A percentile compares a stretch with the other conserved stretches of the same genome.
These are phyloP conservation scores for Strigamia transsilvanica DNA, from an alignment of 2,888 invertebrate genomes.

Conservation along the genomic window DNA sequence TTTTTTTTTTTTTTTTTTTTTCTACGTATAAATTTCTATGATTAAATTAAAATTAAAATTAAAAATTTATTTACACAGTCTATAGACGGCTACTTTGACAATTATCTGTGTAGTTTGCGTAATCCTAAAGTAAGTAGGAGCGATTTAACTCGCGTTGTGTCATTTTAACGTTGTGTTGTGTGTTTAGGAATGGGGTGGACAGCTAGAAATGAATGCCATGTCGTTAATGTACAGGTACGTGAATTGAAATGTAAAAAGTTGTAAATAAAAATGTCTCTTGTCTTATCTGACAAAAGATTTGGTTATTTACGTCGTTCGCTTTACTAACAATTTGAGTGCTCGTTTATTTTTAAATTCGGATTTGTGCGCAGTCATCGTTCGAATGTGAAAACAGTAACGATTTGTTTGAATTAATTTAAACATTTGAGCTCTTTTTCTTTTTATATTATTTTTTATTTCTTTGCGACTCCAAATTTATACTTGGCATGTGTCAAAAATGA, in stretches of 20 bases:
- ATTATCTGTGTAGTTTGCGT: conserved; percentile 75
- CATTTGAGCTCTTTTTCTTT: neutral
- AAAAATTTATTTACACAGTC: conserved; percentile 66
- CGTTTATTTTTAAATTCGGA: too few relatives aligned
- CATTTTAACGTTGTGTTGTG: neutral
- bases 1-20: conserved; percentile 54
- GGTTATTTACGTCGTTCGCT: neutral
- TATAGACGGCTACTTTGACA: conserved; percentile 72
- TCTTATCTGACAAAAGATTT: neutral
- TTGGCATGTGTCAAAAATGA: neutral
- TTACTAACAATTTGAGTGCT: too few relatives aligned
- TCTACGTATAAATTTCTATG: too few relatives aligned
- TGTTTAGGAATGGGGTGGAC: conserved; percentile 71
- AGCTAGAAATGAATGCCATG: conserved; percentile 76
- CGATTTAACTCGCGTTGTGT: neutral
- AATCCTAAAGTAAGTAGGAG: conserved; percentile 67
- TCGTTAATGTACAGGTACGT: conserved; percentile 75
- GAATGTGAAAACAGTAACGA: too few relatives aligned
- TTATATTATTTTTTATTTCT: neutral
- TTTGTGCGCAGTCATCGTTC: too few relatives aligned
- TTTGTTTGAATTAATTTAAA: too few relatives aligned
- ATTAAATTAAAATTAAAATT: conserved; percentile 28
- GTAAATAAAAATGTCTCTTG: conserved; percentile 35
- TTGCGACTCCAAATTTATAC: neutral
- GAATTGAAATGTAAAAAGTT: neutral